Base-by-base conservation (phyloP, 2,113 vertebrate genomes). In the Pseudorectes ferrugineus region DNA sequence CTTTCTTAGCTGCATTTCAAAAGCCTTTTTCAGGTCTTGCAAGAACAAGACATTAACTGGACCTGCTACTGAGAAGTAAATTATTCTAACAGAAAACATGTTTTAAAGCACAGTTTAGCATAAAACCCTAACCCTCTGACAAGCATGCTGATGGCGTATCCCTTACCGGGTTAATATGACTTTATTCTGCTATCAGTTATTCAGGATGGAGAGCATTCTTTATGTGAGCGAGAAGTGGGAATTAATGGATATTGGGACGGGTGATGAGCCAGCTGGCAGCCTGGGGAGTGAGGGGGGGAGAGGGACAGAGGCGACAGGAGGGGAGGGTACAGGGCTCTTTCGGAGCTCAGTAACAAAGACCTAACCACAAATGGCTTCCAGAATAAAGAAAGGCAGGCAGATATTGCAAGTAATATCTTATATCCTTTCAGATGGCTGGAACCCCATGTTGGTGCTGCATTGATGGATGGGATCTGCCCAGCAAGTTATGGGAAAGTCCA, bases 271-370 rank as follows among this genome's bases (percentile, higher is more conserved):
- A 40, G 2, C 11, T 76, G 67, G 68, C 8, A 73, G 10, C 12
- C 15, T 3, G 3, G 5, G 20, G 12, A 76, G 4, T 70, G 22
- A 58, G 5, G 6, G 3, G 1, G 4, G 2, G 2, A 18, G 9
- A 43, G 12, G 14, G 24, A 21, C 1, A 2, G n/a, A 18, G 9
- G 19, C 10, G 7, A 10, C 9, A 1, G 43, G 28, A 45, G 36
- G 10, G 11, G 14, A 45, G 19, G 5, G 6, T 1, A 1, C 23
- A 36, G 38, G 22, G 12, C 16, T 70, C 20, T 77, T 73, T 73
- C 45, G 28, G 14, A 57, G 33, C 16, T 71, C 28, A n/a, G 1
- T 45, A 62, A 49, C 1, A 5, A 85, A 74, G 15, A 12, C 14
- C 8, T 20, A 74, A 49, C 5, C 43, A 36, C 6, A 82, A 82